These are phyloP conservation scores for Siniperca undulata DNA, from an alignment of 2,797 vertebrate genomes.

Conservation along the genomic window DNA sequence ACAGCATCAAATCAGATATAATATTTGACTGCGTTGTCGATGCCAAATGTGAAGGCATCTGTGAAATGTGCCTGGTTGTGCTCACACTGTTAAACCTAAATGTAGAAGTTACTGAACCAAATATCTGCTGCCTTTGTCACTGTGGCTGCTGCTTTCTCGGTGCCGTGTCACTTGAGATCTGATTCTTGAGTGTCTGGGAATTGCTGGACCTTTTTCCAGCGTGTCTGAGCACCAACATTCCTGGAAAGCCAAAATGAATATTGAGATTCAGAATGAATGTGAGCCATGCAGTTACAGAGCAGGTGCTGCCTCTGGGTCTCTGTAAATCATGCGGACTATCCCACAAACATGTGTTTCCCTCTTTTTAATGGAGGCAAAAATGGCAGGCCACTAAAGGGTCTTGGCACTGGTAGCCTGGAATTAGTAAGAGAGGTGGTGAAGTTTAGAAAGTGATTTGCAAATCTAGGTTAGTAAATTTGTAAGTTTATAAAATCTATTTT, in stretches of 20 bases:
- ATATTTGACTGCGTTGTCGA: background rate
- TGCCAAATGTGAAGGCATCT: background rate
- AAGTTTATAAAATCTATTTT: background rate
- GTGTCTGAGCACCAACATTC: conserved; percentile 77
- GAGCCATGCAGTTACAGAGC: conserved; percentile 74
- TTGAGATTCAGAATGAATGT: conserved; percentile 79
- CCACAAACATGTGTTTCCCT: conserved; percentile 61
- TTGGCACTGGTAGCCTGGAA: background rate
- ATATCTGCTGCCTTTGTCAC: conserved; percentile 38
- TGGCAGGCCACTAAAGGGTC: conserved; percentile 22
- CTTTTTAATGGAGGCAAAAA: conserved; percentile 40
- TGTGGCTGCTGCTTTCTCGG: conserved; percentile 37
- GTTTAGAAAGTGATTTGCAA: background rate
- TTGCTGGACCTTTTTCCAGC: conserved; percentile 63
- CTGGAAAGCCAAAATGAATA: conserved; percentile 81
- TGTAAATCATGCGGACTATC: conserved; percentile 68
- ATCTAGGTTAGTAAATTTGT: background rate
- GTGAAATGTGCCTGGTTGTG: conserved; percentile 25
- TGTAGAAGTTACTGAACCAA: conserved; percentile 45
- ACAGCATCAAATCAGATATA: background rate
- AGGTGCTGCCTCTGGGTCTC: conserved; percentile 74
- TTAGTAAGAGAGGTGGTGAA: background rate
- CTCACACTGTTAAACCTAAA: conserved; percentile 47
- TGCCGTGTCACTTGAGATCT: conserved; percentile 74
- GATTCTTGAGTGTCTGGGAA: conserved; percentile 74